phyloP scores from a whole-genome alignment of 2,888 invertebrate genomes.

The Cryptosula pallasiana region DNA sequence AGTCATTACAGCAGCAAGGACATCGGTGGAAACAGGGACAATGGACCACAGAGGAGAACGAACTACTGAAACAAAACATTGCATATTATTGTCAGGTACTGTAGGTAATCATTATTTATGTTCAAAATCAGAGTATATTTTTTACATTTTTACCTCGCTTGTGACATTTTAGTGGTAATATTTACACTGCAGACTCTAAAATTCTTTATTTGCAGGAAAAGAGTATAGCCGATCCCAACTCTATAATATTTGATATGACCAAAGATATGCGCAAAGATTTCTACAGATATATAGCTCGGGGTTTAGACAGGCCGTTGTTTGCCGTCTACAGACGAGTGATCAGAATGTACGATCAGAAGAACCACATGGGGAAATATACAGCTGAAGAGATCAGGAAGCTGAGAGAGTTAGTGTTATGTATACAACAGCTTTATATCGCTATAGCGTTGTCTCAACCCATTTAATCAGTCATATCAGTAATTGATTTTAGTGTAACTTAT shows the following conservation, averaged over 20 bases:
- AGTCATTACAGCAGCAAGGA: slow-evolving; percentile 47
- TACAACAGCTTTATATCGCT: too few species aligned
- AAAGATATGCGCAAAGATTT: slow-evolving; percentile 57
- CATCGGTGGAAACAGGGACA: slow-evolving; percentile 55
- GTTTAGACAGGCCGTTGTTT: slow-evolving; percentile 55
- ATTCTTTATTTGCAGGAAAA: slow-evolving; percentile 44
- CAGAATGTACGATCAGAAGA: slow-evolving; percentile 56
- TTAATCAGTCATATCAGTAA: neutral
- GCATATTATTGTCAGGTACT: slow-evolving; percentile 51
- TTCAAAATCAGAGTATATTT: too few species aligned
- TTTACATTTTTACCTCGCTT: too few species aligned
- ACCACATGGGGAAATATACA: slow-evolving; percentile 56
- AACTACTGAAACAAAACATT: slow-evolving; percentile 52
- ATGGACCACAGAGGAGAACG: slow-evolving; percentile 55
- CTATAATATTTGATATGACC: slow-evolving; percentile 55
- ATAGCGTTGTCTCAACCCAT: neutral
- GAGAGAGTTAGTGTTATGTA: slow-evolving; percentile 43
- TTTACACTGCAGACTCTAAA: too few species aligned
- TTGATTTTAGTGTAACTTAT: too few species aligned
- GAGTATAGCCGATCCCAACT: slow-evolving; percentile 50
- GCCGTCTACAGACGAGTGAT: slow-evolving; percentile 55
- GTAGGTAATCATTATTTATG: too few species aligned
- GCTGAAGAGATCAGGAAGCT: slow-evolving; percentile 52
- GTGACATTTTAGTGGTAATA: too few species aligned
- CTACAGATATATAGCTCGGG: slow-evolving; percentile 53